A percentile compares a stretch with the other conserved stretches of the same genome.
These are phyloP conservation scores for Accipiter virgatus DNA, from an alignment of 2,113 vertebrate genomes.

Conservation along the genomic window DNA sequence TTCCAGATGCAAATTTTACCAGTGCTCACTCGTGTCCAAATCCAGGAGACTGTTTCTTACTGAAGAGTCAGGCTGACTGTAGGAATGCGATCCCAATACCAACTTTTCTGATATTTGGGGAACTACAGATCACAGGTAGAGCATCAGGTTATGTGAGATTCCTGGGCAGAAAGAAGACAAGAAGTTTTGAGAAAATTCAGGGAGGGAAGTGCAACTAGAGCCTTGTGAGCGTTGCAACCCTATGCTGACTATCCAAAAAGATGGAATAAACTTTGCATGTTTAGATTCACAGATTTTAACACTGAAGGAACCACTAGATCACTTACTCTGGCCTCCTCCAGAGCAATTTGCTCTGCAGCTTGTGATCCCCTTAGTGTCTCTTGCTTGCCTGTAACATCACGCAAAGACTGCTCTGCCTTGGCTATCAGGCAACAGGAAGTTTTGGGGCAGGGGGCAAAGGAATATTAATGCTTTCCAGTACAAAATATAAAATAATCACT, in stretches of 20 bases:
- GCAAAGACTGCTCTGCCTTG: background rate
- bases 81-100: background rate
- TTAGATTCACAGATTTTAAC: background rate
- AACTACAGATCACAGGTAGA: background rate
- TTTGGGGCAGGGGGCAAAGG: background rate
- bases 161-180: background rate
- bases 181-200: background rate
- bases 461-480: background rate
- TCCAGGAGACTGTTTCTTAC: background rate
- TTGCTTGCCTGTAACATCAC: background rate
- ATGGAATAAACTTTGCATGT: background rate
- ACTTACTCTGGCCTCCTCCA: background rate
- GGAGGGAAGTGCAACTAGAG: fast-evolving
- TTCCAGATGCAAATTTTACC: background rate
- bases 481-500: background rate
- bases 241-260: background rate
- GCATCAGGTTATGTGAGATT: background rate
- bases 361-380: background rate
- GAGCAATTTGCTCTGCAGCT: background rate
- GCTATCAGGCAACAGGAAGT: background rate
- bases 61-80: background rate
- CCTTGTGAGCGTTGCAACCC: background rate
- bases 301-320: background rate
- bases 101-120: background rate
- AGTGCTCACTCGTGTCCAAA: fast-evolving